A percentile compares a stretch with the other conserved stretches of the same genome.
These are phyloP conservation scores for Silurus aristotelis DNA, from an alignment of 2,797 vertebrate genomes.

Conservation along the genomic window DNA sequence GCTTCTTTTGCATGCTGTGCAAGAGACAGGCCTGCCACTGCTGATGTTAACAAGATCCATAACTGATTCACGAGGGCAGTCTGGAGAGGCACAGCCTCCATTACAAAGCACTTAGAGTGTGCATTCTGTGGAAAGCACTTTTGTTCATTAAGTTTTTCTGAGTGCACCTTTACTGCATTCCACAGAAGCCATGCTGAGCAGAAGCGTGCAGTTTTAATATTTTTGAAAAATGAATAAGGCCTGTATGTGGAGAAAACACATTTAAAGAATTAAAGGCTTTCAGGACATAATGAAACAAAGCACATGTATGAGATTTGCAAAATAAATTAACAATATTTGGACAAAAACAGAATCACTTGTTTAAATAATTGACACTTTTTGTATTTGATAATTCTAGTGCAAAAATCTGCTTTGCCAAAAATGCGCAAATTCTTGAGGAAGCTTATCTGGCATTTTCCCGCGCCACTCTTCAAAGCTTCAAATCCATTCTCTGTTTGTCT, in stretches of 20 bases:
- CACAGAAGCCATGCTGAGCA: conserved; percentile 43
- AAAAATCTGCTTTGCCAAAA: not conserved
- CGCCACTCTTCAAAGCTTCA: not conserved
- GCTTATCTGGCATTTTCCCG: not conserved
- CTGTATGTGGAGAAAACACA: conserved; percentile 17
- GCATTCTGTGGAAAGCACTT: conserved; percentile 47
- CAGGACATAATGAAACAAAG: not conserved
- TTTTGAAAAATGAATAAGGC: conserved; percentile 46
- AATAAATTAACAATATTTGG: not conserved
- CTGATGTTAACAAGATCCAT: conserved; percentile 53
- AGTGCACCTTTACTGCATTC: conserved; percentile 55
- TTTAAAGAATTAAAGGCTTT: conserved; percentile 25
- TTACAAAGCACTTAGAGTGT: conserved; percentile 55
- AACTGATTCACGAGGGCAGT: conserved; percentile 48
- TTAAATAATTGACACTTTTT: not conserved
- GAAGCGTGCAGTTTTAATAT: conserved; percentile 42
- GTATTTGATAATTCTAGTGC: not conserved
- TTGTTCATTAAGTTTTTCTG: conserved; percentile 55
- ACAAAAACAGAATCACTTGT: not conserved
- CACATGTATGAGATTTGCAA: not conserved
- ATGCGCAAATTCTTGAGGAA: not conserved
- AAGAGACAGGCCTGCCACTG: conserved; percentile 41
- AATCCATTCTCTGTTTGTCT: not conserved
- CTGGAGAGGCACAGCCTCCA: conserved; percentile 45
- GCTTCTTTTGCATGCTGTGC: conserved; percentile 31